Evolutionary conservation across 2,888 invertebrate species (phyloP).

Genomic region (Prenolepis imparis): DNA sequence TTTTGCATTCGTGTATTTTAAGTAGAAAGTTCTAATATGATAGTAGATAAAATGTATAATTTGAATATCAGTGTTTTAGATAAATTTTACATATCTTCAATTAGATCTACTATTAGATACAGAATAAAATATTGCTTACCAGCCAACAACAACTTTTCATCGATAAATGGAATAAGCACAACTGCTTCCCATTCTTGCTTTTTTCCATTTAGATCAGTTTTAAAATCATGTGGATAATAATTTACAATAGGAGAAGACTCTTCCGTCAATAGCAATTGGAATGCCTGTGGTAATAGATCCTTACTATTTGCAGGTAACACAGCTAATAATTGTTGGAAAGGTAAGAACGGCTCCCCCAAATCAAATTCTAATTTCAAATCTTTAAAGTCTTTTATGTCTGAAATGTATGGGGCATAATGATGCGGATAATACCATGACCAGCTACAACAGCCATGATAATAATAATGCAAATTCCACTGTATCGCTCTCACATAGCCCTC

Average conservation of each 20-base stretch:
- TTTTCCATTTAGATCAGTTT: slow-evolving; percentile 98
- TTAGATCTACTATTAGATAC: not conserved
- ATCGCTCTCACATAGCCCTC: slow-evolving; percentile 96
- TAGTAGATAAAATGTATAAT: not conserved
- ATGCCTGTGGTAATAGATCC: slow-evolving; percentile 91
- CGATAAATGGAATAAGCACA: slow-evolving; percentile 96
- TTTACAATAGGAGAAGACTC: slow-evolving; percentile 93
- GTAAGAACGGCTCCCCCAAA: slow-evolving; percentile 94
- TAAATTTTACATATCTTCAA: slow-evolving; percentile 2
- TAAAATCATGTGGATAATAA: slow-evolving; percentile 96
- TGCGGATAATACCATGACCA: slow-evolving; percentile 99
- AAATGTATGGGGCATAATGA: slow-evolving; percentile 98
- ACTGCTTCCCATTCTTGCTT: slow-evolving; percentile 98
- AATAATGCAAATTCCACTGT: slow-evolving; percentile 98
- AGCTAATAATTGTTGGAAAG: slow-evolving; percentile 96
- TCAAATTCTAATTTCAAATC: slow-evolving; percentile 93
- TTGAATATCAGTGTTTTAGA: not conserved
- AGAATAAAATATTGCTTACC: slow-evolving; percentile 68
- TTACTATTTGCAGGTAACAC: slow-evolving; percentile 96
- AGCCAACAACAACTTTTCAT: slow-evolving; percentile 88
- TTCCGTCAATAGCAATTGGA: slow-evolving; percentile 93
- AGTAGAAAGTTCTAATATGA: not conserved
- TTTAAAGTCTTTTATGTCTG: slow-evolving; percentile 95
- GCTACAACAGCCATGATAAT: slow-evolving; percentile 97
- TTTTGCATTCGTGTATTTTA: not conserved